Evolutionary conservation across 2,113 vertebrate genomes (phyloP).

Genomic region (Bujurquina vittata): DNA sequence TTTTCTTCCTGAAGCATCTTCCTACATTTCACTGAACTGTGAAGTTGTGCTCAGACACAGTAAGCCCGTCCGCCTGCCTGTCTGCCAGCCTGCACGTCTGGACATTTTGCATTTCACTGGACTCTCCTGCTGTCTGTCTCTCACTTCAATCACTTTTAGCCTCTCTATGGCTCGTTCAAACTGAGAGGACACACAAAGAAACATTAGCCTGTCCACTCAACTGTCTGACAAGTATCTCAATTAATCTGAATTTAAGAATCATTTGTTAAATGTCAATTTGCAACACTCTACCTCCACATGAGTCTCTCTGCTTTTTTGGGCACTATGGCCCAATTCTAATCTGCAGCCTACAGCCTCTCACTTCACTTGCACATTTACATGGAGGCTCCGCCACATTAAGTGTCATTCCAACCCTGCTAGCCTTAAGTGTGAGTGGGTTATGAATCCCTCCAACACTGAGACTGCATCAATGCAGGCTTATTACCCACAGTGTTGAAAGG

Average conservation of each 20-base stretch:
- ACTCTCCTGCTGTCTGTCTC: neutral
- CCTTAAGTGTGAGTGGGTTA: conserved; percentile 11
- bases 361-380: neutral
- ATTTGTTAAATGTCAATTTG: neutral
- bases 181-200: conserved; percentile 3
- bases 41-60: conserved; percentile 42
- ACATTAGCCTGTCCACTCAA: conserved; percentile 4
- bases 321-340: conserved; percentile 6
- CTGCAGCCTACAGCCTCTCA: neutral
- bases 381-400: conserved; percentile 1
- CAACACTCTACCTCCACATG: neutral
- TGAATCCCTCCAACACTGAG: neutral
- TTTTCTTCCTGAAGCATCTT: conserved; percentile 45
- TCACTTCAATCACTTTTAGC: conserved; percentile 28
- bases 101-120: conserved; percentile 37
- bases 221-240: conserved; percentile 16
- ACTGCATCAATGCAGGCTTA: neutral
- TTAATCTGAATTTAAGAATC: conserved; percentile 11
- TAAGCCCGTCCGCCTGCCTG: conserved; percentile 11
- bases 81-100: conserved; percentile 6
- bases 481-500: conserved; percentile 2
- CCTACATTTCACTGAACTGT: conserved; percentile 60
- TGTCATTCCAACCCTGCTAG: conserved; percentile 1
- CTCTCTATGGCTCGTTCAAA: conserved; percentile 31
- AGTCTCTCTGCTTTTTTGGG: conserved; percentile 10